Conservation (phyloP, 2,888 invertebrate genomes). For the Silvanus unidentatus region DNA sequence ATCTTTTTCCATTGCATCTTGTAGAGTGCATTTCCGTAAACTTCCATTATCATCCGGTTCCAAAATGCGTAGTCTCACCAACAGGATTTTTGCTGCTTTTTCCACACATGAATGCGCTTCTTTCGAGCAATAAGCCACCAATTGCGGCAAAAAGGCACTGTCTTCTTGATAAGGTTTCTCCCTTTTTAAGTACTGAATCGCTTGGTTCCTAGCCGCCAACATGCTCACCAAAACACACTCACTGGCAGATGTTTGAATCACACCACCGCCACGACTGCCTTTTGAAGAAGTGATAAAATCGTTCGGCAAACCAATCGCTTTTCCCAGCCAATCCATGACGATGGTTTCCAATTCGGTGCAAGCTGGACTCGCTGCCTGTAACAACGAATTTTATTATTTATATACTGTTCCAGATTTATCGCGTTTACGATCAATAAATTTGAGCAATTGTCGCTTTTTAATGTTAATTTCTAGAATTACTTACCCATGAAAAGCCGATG, state of each 20-base stretch:
- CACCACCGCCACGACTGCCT: slow-evolving; percentile 67
- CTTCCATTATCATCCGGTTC: slow-evolving; percentile 65
- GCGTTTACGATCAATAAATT: no score
- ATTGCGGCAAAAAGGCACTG: slow-evolving; percentile 65
- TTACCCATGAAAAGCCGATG: slow-evolving; percentile 97
- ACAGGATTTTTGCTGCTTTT: slow-evolving; percentile 72
- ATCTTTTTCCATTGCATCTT: slow-evolving; percentile 65
- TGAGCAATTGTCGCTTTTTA: no score
- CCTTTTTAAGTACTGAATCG: slow-evolving; percentile 62
- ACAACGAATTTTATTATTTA: slow-evolving; percentile 25
- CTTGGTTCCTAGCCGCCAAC: slow-evolving; percentile 67
- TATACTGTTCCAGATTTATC: no score
- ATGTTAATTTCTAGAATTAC: slow-evolving; percentile 7
- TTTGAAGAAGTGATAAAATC: slow-evolving; percentile 55
- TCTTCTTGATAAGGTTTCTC: slow-evolving; percentile 52
- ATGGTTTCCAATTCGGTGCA: slow-evolving; percentile 88
- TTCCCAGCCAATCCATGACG: slow-evolving; percentile 77
- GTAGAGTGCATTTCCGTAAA: slow-evolving; percentile 58
- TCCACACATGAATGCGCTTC: slow-evolving; percentile 74
- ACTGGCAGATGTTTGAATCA: slow-evolving; percentile 77
- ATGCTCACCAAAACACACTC: slow-evolving; percentile 75
- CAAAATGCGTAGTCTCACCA: slow-evolving; percentile 64
- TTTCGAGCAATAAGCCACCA: slow-evolving; percentile 70
- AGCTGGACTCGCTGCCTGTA: slow-evolving; percentile 93
- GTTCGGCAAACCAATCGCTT: slow-evolving; percentile 66